Percentiles rank a stretch among this genome's conserved stretches.
These are phyloP conservation scores for Todiramphus chloris DNA, from an alignment of 2,113 vertebrate species.

Conservation along the genomic window DNA sequence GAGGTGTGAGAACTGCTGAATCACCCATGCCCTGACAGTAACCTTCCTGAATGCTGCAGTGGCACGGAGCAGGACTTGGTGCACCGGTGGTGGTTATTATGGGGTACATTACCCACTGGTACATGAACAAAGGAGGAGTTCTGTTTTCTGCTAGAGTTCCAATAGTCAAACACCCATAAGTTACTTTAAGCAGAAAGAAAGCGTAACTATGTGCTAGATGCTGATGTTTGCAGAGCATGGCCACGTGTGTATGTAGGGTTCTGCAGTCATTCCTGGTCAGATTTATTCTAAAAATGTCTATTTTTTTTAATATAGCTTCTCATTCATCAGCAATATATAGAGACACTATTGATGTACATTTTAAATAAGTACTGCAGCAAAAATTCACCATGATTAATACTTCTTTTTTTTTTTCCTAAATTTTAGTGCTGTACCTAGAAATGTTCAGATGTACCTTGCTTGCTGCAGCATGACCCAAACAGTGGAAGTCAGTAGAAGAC, in stretches of 20 bases:
- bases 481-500: neutral
- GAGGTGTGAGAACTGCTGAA: slow-evolving; percentile 34
- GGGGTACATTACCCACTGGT: neutral
- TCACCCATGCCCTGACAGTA: neutral
- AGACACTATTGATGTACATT: neutral
- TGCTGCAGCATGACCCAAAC: neutral
- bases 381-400: neutral
- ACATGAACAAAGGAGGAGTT: neutral
- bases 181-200: neutral
- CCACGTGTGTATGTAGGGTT: neutral
- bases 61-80: neutral
- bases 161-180: neutral
- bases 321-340: neutral
- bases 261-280: neutral
- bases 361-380: neutral
- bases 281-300: neutral
- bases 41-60: neutral
- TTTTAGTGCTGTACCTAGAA: neutral
- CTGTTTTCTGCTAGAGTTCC: neutral
- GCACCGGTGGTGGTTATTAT: neutral
- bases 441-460: neutral
- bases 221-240: neutral
- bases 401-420: neutral
- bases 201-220: fast-evolving
- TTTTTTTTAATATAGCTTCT: neutral